These are phyloP conservation scores for Hipposideros armiger DNA, from an alignment of 2,113 vertebrate genomes.

Conservation along the genomic window DNA sequence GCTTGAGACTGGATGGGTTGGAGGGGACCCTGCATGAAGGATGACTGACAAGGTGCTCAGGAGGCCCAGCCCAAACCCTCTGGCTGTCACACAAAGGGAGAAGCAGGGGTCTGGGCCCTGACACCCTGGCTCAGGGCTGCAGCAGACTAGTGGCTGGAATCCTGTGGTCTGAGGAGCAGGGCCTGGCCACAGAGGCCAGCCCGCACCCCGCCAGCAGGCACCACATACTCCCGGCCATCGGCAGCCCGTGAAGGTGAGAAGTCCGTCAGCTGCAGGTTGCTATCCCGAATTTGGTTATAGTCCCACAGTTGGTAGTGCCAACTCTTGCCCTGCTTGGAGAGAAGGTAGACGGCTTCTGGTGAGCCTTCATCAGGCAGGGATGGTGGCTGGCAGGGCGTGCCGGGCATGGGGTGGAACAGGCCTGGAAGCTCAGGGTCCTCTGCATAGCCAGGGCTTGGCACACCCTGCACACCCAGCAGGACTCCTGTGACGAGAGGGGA, in stretches of 20 bases:
- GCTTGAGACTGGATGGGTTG: accelerated
- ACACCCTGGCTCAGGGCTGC: accelerated
- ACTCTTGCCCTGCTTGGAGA: conserved; percentile 94
- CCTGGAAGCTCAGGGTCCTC: conserved; percentile 81
- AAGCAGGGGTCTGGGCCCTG: neutral
- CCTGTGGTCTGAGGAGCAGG: conserved; percentile 86
- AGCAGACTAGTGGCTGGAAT: neutral
- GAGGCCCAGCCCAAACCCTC: neutral
- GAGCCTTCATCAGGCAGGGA: conserved; percentile 51
- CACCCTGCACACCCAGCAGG: conserved; percentile 77
- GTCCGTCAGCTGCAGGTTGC: conserved; percentile 92
- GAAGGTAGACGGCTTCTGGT: conserved; percentile 62
- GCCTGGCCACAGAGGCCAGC: conserved; percentile 91
- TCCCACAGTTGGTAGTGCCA: conserved; percentile 93
- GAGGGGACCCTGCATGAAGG: neutral
- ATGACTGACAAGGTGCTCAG: neutral
- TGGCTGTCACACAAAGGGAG: neutral
- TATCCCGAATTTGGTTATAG: conserved; percentile 86
- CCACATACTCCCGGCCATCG: conserved; percentile 89
- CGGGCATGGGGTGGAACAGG: conserved; percentile 72
- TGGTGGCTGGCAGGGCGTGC: neutral
- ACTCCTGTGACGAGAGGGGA: conserved; percentile 68
- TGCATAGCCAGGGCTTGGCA: conserved; percentile 24
- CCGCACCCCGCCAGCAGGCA: conserved; percentile 90
- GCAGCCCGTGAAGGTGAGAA: conserved; percentile 89